These are phyloP conservation scores for Acanthococcus lagerstroemiae DNA, from an alignment of 2,888 invertebrate genomes.

Conservation along the genomic window DNA sequence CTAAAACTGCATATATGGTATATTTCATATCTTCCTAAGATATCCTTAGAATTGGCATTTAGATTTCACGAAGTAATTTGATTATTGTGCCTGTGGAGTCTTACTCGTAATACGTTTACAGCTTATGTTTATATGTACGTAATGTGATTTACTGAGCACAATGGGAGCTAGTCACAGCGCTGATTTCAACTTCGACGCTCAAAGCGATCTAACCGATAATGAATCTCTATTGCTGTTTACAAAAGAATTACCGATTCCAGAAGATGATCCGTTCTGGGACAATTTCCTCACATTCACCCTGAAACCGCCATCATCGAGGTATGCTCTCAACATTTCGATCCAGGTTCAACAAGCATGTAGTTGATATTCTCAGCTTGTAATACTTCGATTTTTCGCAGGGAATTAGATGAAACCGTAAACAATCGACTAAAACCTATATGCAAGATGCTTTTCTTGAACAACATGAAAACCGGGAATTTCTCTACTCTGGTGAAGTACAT, in stretches of 20 bases:
- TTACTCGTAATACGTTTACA: too few species aligned
- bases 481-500: constrained; percentile 29
- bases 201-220: constrained; percentile 69
- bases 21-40: too few species aligned
- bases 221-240: constrained; percentile 69
- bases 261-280: constrained; percentile 90
- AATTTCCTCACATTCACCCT: constrained; percentile 84
- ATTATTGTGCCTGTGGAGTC: too few species aligned
- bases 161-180: constrained; percentile 74
- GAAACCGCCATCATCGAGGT: constrained; percentile 65
- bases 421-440: constrained; percentile 63
- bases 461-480: constrained; percentile 32
- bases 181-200: constrained; percentile 40
- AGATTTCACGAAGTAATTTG: too few species aligned
- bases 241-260: constrained; percentile 64
- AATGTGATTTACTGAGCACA: too few species aligned
- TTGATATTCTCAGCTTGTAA: constrained; percentile 5
- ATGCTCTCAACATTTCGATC: constrained; percentile 34
- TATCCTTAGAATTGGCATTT: too few species aligned
- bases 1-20: too few species aligned
- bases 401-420: constrained; percentile 71
- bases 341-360: not conserved
- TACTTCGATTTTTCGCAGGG: constrained; percentile 48
- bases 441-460: constrained; percentile 30
- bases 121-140: too few species aligned